Evolutionary conservation across 2,113 vertebrate species (phyloP).

Genomic region (Aspiorhynchus laticeps): DNA sequence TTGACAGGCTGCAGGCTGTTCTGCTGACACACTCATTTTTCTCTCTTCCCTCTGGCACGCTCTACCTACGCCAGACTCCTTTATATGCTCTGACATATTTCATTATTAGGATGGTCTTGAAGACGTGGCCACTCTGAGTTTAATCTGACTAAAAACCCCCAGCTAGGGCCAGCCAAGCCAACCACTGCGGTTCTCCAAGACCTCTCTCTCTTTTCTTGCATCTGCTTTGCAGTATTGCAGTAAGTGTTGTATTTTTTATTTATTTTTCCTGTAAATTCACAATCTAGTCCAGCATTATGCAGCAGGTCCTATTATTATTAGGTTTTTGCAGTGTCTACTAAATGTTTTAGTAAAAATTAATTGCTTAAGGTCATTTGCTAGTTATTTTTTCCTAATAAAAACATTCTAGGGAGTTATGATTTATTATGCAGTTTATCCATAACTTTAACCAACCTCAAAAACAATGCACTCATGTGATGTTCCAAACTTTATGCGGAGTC

Average conservation of each 20-base stretch:
- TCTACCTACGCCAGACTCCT: slow-evolving; percentile 71
- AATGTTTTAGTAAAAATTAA: background rate
- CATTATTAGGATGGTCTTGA: slow-evolving; percentile 93
- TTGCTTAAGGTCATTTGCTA: background rate
- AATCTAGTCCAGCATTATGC: background rate
- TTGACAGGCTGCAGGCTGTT: slow-evolving; percentile 82
- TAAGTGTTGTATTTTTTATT: background rate
- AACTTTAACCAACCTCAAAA: background rate
- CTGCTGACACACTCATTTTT: slow-evolving; percentile 84
- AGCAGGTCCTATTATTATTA: background rate
- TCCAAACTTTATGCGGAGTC: background rate
- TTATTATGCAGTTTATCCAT: background rate
- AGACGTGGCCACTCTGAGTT: slow-evolving; percentile 84
- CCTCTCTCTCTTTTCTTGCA: slow-evolving; percentile 21
- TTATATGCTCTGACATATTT: slow-evolving; percentile 94
- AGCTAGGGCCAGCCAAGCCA: slow-evolving; percentile 33
- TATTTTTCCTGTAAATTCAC: slow-evolving; percentile 31
- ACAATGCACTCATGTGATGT: background rate
- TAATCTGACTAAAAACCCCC: slow-evolving; percentile 86
- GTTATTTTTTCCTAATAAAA: background rate
- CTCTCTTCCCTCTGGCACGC: slow-evolving; percentile 42
- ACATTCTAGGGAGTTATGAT: background rate
- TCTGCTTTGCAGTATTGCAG: slow-evolving; percentile 32
- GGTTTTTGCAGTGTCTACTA: background rate
- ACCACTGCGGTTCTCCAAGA: slow-evolving; percentile 47